These are phyloP conservation scores for Melieria picta DNA, from an alignment of 2,888 invertebrate species.

Conservation along the genomic window DNA sequence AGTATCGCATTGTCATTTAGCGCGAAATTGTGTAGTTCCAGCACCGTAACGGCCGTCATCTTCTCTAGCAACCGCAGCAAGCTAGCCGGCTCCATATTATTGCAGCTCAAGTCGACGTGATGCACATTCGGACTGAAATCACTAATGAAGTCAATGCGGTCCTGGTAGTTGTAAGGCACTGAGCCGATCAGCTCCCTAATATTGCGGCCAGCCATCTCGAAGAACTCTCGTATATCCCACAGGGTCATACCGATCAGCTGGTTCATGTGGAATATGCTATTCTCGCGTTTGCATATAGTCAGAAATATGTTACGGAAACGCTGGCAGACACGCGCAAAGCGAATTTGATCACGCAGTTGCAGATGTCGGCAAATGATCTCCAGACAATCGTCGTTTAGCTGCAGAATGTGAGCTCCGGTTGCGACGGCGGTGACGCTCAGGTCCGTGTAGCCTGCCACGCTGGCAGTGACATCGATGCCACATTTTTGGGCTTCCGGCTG, in stretches of 20 bases:
- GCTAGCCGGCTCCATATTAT: conserved; percentile 27
- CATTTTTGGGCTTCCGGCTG: conserved; percentile 33
- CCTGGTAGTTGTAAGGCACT: conserved; percentile 37
- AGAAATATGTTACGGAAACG: conserved; percentile 35
- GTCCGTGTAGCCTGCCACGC: conserved; percentile 19
- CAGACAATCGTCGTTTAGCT: conserved; percentile 40
- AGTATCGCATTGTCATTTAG: conserved; percentile 31
- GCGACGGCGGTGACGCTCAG: conserved; percentile 13
- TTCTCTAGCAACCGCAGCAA: conserved; percentile 27
- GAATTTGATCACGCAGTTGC: conserved; percentile 35
- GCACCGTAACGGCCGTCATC: conserved; percentile 18
- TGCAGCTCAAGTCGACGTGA: conserved; percentile 28
- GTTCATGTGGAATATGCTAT: conserved; percentile 28
- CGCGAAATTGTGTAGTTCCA: conserved; percentile 33
- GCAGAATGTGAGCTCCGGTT: conserved; percentile 11
- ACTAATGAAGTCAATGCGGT: conserved; percentile 39
- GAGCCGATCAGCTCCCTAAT: conserved; percentile 33
- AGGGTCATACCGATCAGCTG: conserved; percentile 33
- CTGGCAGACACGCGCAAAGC: conserved; percentile 29
- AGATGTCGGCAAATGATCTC: conserved; percentile 31
- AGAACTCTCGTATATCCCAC: conserved; percentile 39
- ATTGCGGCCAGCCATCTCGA: conserved; percentile 34
- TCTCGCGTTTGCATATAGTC: conserved; percentile 26
- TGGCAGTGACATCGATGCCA: conserved; percentile 15
- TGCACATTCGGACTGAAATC: conserved; percentile 30